Evolutionary conservation across 1,140 invertebrate genomes (phyloP), one percentile per base, ranked within the genome.

Genomic region (Drosophila trapezifrons): DNA sequence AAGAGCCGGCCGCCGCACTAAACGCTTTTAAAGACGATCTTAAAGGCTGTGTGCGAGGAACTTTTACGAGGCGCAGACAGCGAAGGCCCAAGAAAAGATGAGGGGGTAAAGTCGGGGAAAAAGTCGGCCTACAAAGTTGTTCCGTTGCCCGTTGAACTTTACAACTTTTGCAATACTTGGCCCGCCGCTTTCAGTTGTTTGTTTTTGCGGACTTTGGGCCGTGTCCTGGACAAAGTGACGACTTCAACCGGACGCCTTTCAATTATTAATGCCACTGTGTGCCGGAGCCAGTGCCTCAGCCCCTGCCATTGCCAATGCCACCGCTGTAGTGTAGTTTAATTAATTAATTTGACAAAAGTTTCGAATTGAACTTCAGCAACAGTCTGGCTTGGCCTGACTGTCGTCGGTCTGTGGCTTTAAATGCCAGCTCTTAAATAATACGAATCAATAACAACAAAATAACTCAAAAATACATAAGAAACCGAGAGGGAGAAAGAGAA

Each of bases 271-370:
- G 79, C 80, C 62, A 63, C 60, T 62, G 46, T 63, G 67, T 32
- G 54, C 35, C 18, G 20, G 9, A 18, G 47, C 10, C 22, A 27
- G 25, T 27, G 38, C 51, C 70, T n/a, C 20, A 45, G 42, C 56
- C 51, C 15, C 17, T 43, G 52, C 25, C 20, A 54, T 6, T 54
- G 18, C 51, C 51, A 54, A 32, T 37, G 55, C 37, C 29, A 35
- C 35, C 57, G 55, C 59, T 82, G 55, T 42, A 73, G 74, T 64
- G 76, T 87, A 89, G 85, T 89, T 87, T 87, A 89, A 87, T 87
- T 87, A 87, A 87, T 87, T 87, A 89, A 87, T 87, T 87, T 89
- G 80, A 84, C 83, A 84, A 80, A 85, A 87, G 76, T 87, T 87
- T 89, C 78, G 72, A 77, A 83, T 83, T 80, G 76, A 80, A 89